phyloP scores from a whole-genome alignment of 92 coral and sea anemone genomes.

The Siderastrea radians region DNA sequence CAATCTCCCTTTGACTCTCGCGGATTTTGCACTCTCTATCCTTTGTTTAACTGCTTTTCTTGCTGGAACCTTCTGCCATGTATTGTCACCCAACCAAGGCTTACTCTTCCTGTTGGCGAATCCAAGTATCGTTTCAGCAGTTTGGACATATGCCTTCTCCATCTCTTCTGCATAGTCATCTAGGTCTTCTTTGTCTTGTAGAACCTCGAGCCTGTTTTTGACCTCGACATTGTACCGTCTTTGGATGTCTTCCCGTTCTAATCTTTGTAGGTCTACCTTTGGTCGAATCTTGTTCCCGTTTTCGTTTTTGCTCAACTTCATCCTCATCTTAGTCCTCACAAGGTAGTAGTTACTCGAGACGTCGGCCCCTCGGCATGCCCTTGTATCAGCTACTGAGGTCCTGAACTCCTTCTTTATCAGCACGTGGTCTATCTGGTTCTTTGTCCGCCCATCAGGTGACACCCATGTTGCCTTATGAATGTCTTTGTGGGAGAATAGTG shows the following conservation, averaged over 20 bases:
- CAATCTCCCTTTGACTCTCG: neutral
- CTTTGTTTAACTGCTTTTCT: conserved; percentile 22
- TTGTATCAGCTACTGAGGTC: too few relatives aligned
- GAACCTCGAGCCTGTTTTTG: conserved; percentile 20
- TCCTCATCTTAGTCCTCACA: neutral
- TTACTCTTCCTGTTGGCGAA: conserved; percentile 5
- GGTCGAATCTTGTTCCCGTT: neutral
- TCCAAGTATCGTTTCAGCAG: neutral
- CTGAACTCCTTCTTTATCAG: too few relatives aligned
- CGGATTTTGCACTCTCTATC: neutral
- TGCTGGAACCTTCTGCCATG: conserved; percentile 15
- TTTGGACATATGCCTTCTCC: neutral
- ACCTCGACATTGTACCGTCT: conserved; percentile 1
- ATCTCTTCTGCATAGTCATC: neutral
- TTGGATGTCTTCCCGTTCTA: conserved; percentile 7
- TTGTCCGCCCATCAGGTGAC: too few relatives aligned
- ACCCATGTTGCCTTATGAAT: too few relatives aligned
- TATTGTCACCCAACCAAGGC: conserved; percentile 8
- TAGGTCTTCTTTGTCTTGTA: neutral
- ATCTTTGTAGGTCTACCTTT: conserved; percentile 10
- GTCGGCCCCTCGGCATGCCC: too few relatives aligned
- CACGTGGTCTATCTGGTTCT: too few relatives aligned
- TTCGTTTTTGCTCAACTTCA: neutral
- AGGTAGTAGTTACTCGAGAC: too few relatives aligned
- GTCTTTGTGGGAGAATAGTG: too few relatives aligned